Evolutionary conservation across 2,888 invertebrate species (phyloP), one percentile per base, ranked within the genome.

Genomic region (Synergus japonicus): DNA sequence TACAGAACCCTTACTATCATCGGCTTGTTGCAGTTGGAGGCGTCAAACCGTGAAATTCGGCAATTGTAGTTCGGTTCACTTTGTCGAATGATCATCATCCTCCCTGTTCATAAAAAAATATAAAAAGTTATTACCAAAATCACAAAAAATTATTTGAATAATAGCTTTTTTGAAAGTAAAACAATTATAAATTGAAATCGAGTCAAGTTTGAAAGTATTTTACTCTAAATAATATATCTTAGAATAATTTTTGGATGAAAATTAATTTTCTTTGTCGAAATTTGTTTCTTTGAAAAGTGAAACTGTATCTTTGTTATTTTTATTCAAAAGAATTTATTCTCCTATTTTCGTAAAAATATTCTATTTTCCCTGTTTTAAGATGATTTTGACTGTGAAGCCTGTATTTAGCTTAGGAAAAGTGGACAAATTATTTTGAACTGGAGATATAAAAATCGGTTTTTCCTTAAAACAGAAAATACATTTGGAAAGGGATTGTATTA

Each of bases 21-120:
- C 83, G 78, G 81, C 46, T 82, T 76, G 79, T 79, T 85, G 81
- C 86, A 88, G 87, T 86, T 77, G 85, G 85, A 89, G 86, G 90
- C 87, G 89, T 86, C 85, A 87, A 87, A 76, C 89, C 88, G 86
- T 90, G 86, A 89, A 90, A 90, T 90, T 88, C 84, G 81, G 46
- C 49, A 66, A 63, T 83, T 78, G 78, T 78, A 60, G 60, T 60
- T 22, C 22, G 10, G 12, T 22, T 60, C 12, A 22, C 60, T 22
- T 22, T 60, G 84, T 85, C 60, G 22, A 22, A 85, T 85, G 85
- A 86, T 81, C 29, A 60, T 73, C 79, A 81, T 76, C n/a, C 37
- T 37, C 81, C 60, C 77, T 37, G 78, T 83, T 29, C 29, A 37
- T 9, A 54, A 15, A 37, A 49, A 37, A n/a, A 0, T 4, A 44